Base-by-base conservation (phyloP, 2,797 vertebrate species). In the Cuculus canorus region DNA sequence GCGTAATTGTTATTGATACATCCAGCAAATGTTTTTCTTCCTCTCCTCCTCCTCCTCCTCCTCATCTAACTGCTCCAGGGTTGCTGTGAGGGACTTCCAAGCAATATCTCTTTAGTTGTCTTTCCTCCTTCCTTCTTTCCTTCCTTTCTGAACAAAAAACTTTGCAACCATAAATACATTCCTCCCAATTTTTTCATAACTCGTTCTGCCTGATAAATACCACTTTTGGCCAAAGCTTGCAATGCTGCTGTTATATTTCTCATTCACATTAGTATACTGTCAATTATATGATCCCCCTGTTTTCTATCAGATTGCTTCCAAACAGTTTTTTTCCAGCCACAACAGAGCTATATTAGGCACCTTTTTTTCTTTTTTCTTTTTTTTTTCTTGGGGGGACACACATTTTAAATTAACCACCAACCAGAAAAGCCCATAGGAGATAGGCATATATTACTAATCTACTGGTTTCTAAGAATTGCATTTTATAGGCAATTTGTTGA, bases 401-500 rank as follows among this genome's bases (percentile, higher is more conserved):
- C 57, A 33, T 85, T 96, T 94, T 85, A 80, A 73, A 85, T 78
- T 78, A 86, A 86, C 30, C 61, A 95, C 68, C 65, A 80, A 82
- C 76, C 68, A 88, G 52, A 70, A 88, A 94, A 91, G 16, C 91
- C 86, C 89, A 66, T 8, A 81, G 79, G 92, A 92, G 2, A 39
- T 48, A 68, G 65, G 80, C 93, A 90, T 88, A 86, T 86, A 95
- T 94, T 94, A 88, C 82, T 90, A 92, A 95, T 94, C 68, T 95
- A 33, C 75, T 78, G 66, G 53, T 92, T 94, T 77, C 71, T 79
- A 92, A 88, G 69, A 95, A 91, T 53, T 95, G 63, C 63, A 75
- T 93, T 96, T 95, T 93, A 84, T 83, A 95, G 65, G 90, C 95
- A 96, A 96, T 97, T 97, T 97, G 92, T 86, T 90, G 93, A 86